Base-by-base conservation (phyloP, 1,140 invertebrate genomes). In the Augochlora pura region DNA sequence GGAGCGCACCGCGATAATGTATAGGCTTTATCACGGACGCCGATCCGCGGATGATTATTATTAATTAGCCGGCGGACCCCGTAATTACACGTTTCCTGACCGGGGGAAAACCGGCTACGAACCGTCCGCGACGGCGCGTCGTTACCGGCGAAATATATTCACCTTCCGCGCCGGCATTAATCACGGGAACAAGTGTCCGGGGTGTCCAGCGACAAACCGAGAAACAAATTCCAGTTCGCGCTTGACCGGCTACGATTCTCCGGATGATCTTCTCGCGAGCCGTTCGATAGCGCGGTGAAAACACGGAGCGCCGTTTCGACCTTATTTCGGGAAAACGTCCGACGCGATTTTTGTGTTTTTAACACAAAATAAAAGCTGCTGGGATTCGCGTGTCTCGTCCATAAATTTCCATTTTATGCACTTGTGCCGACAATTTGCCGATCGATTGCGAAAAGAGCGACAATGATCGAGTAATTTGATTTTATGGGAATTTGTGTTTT, bases 41-140 rank as follows among this genome's bases (percentile, higher is more conserved):
- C 39, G 62, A 79, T 73, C 77, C 73, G 66, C 25, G 66, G 65
- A 81, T 69, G 71, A 77, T 81, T 81, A 81, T 81, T 81, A 81
- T 81, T 81, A 76, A 81, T 77, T 77, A 70, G 66, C 77, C 39
- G 27, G 27, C 46, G 23, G 16, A 4, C 21, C 59, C 21, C 38
- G 69, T 79, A 79, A 73, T 66, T 74, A 65, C 62, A 59, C 63
- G 70, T 79, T 54, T 59, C 62, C 62, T 63, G 59, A 12, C 57
- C 46, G 25, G 52, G n/a, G n/a, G n/a, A n/a, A n/a, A n/a, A n/a
- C n/a, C n/a, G n/a, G n/a, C n/a, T n/a, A n/a, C n/a, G n/a, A n/a
- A n/a, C n/a, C n/a, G n/a, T n/a, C n/a, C n/a, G n/a, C n/a, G n/a
- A n/a, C n/a, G n/a, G n/a, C n/a, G n/a, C 6, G 6, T 38, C 25